Percentiles rank a stretch among this genome's conserved stretches.
Evolutionary conservation across 2,113 vertebrate genomes (phyloP).

Genomic region (Aplodontia rufa): DNA sequence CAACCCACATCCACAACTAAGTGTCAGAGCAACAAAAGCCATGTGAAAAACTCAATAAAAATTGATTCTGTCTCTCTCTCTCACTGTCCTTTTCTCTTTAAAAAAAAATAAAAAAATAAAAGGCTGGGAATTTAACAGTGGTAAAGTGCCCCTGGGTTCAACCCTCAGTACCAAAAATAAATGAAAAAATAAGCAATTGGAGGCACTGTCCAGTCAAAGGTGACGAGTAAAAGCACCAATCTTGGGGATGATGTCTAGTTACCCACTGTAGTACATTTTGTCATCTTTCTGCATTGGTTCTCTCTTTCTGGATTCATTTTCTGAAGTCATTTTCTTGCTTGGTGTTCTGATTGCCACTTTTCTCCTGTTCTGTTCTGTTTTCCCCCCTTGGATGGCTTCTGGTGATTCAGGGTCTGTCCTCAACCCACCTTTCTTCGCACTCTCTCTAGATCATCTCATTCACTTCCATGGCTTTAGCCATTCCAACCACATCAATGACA

Average conservation of each 20-base stretch:
- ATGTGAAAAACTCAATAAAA: no score
- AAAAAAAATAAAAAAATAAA: neutral
- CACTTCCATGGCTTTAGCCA: neutral
- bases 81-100: no score
- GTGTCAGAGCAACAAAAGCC: no score
- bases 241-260: neutral
- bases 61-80: no score
- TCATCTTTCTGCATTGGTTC: neutral
- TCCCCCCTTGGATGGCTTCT: neutral
- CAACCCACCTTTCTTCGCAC: no score
- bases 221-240: neutral
- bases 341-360: neutral
- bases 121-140: neutral
- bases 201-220: neutral
- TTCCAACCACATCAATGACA: neutral
- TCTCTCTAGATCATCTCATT: neutral
- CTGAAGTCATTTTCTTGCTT: neutral
- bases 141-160: no score
- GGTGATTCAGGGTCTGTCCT: no score
- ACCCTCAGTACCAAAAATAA: neutral
- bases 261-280: neutral
- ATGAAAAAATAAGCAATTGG: neutral
- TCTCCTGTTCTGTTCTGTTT: neutral
- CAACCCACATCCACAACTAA: no score
- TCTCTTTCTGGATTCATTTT: neutral